These are phyloP conservation scores for Triops cancriformis DNA, from an alignment of 1,140 invertebrate genomes.

Conservation along the genomic window DNA sequence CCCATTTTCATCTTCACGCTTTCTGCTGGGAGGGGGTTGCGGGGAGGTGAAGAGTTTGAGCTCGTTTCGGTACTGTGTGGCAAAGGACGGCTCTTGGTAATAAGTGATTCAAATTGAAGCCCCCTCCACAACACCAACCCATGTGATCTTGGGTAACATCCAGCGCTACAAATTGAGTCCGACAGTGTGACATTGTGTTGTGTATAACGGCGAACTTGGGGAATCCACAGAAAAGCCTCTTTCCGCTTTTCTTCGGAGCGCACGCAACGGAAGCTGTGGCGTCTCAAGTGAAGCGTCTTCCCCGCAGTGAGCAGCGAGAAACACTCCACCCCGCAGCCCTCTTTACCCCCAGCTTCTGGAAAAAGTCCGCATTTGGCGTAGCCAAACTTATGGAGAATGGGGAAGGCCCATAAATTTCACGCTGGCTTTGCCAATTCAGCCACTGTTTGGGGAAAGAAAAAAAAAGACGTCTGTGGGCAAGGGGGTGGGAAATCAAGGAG, in stretches of 20 bases:
- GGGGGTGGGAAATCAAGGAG: neutral
- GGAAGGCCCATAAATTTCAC: neutral
- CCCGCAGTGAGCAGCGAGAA: neutral
- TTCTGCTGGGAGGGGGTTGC: neutral
- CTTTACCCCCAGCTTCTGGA: neutral
- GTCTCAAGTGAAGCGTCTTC: conserved; percentile 12
- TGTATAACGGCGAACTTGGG: conserved; percentile 9
- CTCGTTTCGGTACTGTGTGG: neutral
- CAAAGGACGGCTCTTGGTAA: neutral
- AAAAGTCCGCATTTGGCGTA: neutral
- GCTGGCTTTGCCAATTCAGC: conserved; percentile 2
- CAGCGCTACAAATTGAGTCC: conserved; percentile 4
- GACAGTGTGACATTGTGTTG: conserved; percentile 4
- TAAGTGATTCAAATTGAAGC: conserved; percentile 11
- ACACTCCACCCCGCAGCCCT: neutral
- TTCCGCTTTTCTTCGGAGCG: neutral
- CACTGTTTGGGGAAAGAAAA: neutral
- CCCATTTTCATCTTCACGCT: neutral
- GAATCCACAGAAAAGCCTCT: neutral
- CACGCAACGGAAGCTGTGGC: conserved; percentile 3
- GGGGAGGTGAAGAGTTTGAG: neutral
- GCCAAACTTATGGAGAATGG: neutral
- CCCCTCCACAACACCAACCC: neutral
- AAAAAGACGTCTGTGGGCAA: neutral
- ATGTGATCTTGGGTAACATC: conserved; percentile 5